phyloP scores from a whole-genome alignment of 2,888 invertebrate genomes.

The Lathronympha strigana region DNA sequence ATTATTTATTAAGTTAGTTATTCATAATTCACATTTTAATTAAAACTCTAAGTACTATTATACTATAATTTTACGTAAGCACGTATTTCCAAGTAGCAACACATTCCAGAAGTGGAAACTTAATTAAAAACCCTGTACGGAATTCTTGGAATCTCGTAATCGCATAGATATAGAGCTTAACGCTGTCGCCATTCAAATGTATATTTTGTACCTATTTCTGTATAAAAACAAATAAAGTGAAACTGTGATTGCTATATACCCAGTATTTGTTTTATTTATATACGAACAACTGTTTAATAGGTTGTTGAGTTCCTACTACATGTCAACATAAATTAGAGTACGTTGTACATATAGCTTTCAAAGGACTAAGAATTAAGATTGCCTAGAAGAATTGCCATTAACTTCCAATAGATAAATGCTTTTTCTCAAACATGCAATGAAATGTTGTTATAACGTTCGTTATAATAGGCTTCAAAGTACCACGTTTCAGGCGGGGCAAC shows the following conservation, averaged over 20 bases:
- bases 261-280: not conserved
- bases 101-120: slow-evolving; percentile 4
- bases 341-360: no score
- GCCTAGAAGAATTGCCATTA: no score
- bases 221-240: slow-evolving; percentile 1
- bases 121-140: slow-evolving; percentile 17
- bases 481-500: no score
- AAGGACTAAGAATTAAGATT: no score
- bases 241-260: not conserved
- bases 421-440: no score
- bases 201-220: slow-evolving; percentile 24
- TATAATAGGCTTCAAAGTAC: no score
- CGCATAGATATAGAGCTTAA: not conserved
- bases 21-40: not conserved
- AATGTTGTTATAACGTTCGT: no score
- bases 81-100: not conserved
- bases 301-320: not conserved
- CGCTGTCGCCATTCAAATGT: not conserved
- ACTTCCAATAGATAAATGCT: no score
- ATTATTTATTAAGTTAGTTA: no score
- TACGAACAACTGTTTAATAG: not conserved
- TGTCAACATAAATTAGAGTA: no score
- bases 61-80: not conserved
- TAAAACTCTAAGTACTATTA: not conserved
- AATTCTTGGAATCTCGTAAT: not conserved